A percentile compares a stretch with the other conserved stretches of the same genome.
Conservation (phyloP, 92 coral and sea anemone species). For the Paragorgia papillata region DNA sequence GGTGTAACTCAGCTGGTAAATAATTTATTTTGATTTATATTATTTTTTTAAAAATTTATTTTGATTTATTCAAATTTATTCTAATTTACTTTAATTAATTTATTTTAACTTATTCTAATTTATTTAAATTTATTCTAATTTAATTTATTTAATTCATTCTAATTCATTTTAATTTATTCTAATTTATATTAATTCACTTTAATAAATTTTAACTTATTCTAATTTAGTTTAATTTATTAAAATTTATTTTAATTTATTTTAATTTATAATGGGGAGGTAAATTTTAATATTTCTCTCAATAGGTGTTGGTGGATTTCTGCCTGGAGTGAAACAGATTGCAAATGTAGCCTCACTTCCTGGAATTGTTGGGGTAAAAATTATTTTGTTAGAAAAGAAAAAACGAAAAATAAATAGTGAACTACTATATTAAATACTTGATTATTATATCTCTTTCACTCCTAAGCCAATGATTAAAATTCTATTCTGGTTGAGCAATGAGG, state of each 20-base stretch:
- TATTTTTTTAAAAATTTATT: no score
- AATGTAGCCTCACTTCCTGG: constrained; percentile 99
- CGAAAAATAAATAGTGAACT: not conserved
- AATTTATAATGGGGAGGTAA: no score
- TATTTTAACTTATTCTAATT: not conserved
- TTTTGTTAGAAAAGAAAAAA: not conserved
- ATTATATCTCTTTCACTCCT: no score
- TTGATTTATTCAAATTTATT: no score
- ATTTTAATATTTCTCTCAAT: not conserved
- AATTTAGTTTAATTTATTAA: no score
- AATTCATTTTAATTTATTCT: not conserved
- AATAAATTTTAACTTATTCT: no score
- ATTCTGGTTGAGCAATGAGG: no score
- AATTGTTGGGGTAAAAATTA: constrained; percentile 80
- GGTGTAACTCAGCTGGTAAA: constrained; percentile 83
- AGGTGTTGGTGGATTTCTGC: constrained; percentile 94
- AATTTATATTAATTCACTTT: no score
- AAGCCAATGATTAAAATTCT: no score
- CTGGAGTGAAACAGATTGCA: constrained; percentile 98
- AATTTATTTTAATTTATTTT: no score
- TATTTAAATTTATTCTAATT: not conserved
- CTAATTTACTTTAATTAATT: not conserved
- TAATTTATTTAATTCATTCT: not conserved
- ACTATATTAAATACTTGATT: no score
- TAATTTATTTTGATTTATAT: no score